These are phyloP conservation scores for Strix aluco DNA, from an alignment of 2,113 vertebrate species.

Conservation along the genomic window DNA sequence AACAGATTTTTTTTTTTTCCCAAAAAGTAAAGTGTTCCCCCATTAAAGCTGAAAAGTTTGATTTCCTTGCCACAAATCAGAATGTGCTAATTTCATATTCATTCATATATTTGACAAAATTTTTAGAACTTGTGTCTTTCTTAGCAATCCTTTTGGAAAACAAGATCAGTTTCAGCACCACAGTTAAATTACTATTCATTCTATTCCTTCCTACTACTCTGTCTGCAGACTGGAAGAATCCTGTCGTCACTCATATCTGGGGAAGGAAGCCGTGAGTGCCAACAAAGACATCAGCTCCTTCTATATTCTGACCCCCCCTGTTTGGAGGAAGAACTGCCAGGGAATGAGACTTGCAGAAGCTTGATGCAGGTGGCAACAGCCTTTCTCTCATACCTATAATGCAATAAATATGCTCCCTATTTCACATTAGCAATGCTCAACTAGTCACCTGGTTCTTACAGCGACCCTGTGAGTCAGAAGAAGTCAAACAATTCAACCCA, in stretches of 20 bases:
- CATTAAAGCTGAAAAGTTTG: background rate
- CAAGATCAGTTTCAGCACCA: background rate
- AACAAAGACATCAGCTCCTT: background rate
- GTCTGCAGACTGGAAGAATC: background rate
- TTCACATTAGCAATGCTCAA: background rate
- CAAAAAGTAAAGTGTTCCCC: background rate
- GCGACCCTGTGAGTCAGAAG: background rate
- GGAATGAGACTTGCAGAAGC: background rate
- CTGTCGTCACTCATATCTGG: background rate
- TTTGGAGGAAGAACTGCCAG: background rate
- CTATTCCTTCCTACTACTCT: background rate
- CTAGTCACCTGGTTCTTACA: background rate
- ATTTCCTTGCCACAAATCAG: background rate
- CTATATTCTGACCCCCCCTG: background rate
- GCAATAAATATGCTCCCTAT: background rate
- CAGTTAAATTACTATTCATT: background rate
- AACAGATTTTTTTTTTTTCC: background rate
- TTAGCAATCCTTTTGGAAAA: background rate
- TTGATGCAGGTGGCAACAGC: accelerated
- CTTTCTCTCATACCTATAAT: background rate
- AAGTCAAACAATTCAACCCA: background rate
- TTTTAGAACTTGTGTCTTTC: background rate
- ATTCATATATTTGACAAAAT: background rate
- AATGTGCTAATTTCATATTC: background rate
- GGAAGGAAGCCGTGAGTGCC: background rate